Percentiles rank a stretch among this genome's conserved stretches.
These are phyloP conservation scores for Manis javanica DNA, from an alignment of 2,797 vertebrate species.

Conservation along the genomic window DNA sequence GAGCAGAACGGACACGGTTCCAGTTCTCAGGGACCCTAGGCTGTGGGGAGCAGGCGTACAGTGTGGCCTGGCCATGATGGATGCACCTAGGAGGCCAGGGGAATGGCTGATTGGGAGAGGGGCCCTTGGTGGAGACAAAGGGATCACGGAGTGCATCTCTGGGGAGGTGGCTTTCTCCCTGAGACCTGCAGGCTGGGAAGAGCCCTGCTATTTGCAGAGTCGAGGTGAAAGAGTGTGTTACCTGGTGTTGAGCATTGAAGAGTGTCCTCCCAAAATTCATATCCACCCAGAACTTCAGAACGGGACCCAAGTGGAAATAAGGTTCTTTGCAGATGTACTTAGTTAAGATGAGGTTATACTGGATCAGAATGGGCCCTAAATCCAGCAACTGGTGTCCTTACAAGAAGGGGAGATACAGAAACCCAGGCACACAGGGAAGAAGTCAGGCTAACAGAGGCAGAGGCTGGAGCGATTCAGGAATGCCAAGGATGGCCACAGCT, in stretches of 20 bases:
- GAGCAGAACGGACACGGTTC: not conserved
- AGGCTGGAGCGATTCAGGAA: accelerated
- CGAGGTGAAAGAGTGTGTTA: not conserved
- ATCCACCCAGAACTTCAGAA: not conserved
- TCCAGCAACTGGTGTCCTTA: not conserved
- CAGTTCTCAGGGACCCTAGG: not conserved
- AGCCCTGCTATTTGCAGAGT: not conserved
- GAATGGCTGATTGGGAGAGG: not conserved
- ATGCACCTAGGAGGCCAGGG: not conserved
- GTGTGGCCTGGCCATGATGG: no score
- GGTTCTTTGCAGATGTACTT: not conserved
- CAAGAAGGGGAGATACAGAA: not conserved
- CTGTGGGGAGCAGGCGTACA: not conserved
- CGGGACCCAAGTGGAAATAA: not conserved
- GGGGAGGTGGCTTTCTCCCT: not conserved
- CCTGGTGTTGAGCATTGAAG: not conserved
- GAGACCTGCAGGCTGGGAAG: not conserved
- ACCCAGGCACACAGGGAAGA: not conserved
- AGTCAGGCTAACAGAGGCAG: accelerated
- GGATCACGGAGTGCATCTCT: not conserved
- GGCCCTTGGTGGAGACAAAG: accelerated
- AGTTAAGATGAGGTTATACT: not conserved
- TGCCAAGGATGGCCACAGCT: accelerated
- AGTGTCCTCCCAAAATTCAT: not conserved
- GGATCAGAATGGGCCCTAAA: not conserved